Percentiles rank a stretch among this genome's conserved stretches.
Conservation (phyloP, 1,140 invertebrate genomes). For the Chionoecetes opilio region DNA sequence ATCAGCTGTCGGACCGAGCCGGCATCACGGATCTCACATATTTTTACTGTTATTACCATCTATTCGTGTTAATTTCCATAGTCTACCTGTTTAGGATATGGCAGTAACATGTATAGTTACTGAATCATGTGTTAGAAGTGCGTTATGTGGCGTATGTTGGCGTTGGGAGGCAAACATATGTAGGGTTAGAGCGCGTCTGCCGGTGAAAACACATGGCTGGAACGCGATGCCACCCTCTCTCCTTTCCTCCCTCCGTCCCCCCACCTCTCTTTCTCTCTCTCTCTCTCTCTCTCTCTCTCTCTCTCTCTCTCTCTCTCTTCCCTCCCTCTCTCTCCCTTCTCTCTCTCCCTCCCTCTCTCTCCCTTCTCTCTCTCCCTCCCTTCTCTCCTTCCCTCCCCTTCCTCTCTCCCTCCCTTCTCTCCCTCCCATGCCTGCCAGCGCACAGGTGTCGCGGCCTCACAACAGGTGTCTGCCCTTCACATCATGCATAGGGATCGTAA, state of each 20-base stretch:
- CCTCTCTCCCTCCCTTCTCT: neutral
- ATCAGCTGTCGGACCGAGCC: slow-evolving; percentile 48
- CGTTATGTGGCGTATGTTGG: neutral
- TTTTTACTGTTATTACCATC: neutral
- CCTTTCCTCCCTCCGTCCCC: neutral
- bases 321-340: neutral
- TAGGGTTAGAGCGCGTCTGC: neutral
- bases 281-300: neutral
- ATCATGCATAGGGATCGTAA: neutral
- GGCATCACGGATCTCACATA: neutral
- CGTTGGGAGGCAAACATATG: neutral
- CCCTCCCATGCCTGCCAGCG: neutral
- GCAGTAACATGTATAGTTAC: neutral
- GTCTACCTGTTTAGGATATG: neutral
- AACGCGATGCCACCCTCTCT: neutral
- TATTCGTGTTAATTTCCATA: neutral
- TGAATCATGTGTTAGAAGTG: neutral
- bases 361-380: neutral
- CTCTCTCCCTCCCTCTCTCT: neutral
- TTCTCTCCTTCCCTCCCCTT: neutral
- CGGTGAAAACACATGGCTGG: neutral
- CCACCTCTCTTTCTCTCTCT: neutral
- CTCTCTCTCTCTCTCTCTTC: neutral
- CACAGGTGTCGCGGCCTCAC: neutral
- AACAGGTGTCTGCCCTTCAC: neutral